Evolutionary conservation across 2,797 vertebrate genomes (phyloP).

Genomic region (Bovichtus variegatus): DNA sequence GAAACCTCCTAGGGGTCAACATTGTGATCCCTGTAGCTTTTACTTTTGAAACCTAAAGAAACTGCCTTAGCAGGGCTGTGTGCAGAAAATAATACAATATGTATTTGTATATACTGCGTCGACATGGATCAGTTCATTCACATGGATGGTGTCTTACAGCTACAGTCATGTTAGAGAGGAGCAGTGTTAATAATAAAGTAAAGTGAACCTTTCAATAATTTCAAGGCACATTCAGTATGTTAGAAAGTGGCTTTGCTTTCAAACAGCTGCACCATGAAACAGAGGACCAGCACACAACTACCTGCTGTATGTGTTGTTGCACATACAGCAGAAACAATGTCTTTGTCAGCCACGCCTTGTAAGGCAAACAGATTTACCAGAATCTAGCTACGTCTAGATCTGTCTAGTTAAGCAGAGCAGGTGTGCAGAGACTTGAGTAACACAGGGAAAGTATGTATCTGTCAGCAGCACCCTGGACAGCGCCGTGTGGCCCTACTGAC

Average conservation of each 20-base stretch:
- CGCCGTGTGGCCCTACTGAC: constrained; percentile 73
- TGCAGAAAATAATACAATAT: not conserved
- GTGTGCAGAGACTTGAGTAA: constrained; percentile 62
- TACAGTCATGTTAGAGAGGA: not conserved
- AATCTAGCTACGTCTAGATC: constrained; percentile 35
- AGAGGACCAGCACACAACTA: constrained; percentile 7
- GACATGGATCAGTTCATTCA: constrained; percentile 17
- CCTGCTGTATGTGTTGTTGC: constrained; percentile 35
- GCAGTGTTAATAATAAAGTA: not conserved
- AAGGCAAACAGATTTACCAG: constrained; percentile 51
- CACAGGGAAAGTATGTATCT: constrained; percentile 66
- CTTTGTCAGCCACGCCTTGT: constrained; percentile 49
- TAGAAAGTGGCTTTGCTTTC: constrained; percentile 7
- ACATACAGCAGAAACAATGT: constrained; percentile 35
- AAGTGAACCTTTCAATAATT: not conserved
- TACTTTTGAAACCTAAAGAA: not conserved
- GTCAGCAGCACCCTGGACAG: constrained; percentile 89
- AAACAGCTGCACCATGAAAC: constrained; percentile 27
- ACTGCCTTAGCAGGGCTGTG: not conserved
- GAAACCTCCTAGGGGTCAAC: not conserved
- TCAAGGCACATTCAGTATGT: not conserved
- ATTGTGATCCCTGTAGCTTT: not conserved
- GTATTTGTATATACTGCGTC: not conserved
- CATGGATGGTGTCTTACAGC: not conserved
- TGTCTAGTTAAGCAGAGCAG: constrained; percentile 70